Base-by-base conservation (phyloP, 2,797 vertebrate species). In the Nasua narica region DNA sequence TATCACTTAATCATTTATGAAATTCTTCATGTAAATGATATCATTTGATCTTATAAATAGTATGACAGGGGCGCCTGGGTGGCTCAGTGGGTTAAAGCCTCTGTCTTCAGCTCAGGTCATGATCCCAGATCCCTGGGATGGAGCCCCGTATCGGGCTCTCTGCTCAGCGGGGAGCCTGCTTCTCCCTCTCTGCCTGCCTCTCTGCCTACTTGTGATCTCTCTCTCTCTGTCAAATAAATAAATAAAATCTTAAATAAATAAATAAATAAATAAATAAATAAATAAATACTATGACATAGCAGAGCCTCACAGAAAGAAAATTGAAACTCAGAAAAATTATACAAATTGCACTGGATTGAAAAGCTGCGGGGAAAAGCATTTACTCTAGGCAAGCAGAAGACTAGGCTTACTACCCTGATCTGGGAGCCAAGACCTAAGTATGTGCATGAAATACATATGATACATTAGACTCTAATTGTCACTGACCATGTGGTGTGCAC, bases 41-140 rank as follows among this genome's bases (percentile, higher is more conserved):
- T 96, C 32, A 96, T 69, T 91, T 93, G 40, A 76, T 67, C 74
- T 81, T 93, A 91, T 72, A 95, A 92, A 91, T 91, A 87, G 91
- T 62, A 37, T 84, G 52, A 93, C 91, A 25, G n/a, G n/a, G n/a
- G n/a, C n/a, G n/a, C n/a, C n/a, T n/a, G n/a, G n/a, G n/a, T n/a
- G n/a, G n/a, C n/a, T n/a, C n/a, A n/a, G n/a, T n/a, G n/a, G n/a
- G n/a, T n/a, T n/a, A n/a, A n/a, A n/a, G n/a, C n/a, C n/a, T n/a
- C n/a, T n/a, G n/a, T n/a, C n/a, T n/a, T n/a, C n/a, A n/a, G n/a
- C n/a, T n/a, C n/a, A n/a, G n/a, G n/a, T n/a, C n/a, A n/a, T n/a
- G n/a, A n/a, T n/a, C n/a, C n/a, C n/a, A n/a, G n/a, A n/a, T n/a
- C n/a, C n/a, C n/a, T n/a, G n/a, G n/a, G n/a, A n/a, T n/a, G n/a